Conservation (phyloP, 1,140 invertebrate genomes). For the Ridgeia piscesae region DNA sequence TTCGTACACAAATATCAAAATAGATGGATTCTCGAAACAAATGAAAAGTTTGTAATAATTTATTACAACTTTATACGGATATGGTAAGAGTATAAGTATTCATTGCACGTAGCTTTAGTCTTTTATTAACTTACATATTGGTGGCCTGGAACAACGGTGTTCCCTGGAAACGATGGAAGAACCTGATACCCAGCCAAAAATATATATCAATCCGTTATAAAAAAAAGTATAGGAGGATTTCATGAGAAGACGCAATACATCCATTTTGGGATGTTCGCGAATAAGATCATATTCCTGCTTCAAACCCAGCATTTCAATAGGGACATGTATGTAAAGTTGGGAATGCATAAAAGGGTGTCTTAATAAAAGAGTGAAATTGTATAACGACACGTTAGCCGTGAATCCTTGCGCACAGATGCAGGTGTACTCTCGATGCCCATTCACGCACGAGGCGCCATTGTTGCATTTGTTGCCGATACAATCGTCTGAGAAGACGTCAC, state of each 20-base stretch:
- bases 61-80: too few species aligned
- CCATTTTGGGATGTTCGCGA: background rate
- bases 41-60: too few species aligned
- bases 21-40: too few species aligned
- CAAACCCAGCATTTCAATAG: background rate
- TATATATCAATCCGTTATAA: background rate
- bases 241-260: background rate
- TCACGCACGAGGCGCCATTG: slow-evolving; percentile 83
- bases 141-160: too few species aligned
- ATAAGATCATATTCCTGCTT: background rate
- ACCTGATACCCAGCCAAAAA: too few species aligned
- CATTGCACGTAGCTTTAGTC: too few species aligned
- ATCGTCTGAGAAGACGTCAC: slow-evolving; percentile 76
- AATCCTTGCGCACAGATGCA: slow-evolving; percentile 67
- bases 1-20: too few species aligned
- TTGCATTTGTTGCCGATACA: slow-evolving; percentile 79
- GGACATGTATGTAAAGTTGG: background rate
- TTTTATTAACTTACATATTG: too few species aligned
- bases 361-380: background rate
- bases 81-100: too few species aligned
- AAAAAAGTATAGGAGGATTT: background rate
- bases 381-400: background rate
- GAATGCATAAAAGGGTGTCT: background rate
- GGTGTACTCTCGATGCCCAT: slow-evolving; percentile 49
- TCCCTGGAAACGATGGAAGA: too few species aligned